phyloP scores from a whole-genome alignment of 2,888 invertebrate species.

The Callyntrura sp. region DNA sequence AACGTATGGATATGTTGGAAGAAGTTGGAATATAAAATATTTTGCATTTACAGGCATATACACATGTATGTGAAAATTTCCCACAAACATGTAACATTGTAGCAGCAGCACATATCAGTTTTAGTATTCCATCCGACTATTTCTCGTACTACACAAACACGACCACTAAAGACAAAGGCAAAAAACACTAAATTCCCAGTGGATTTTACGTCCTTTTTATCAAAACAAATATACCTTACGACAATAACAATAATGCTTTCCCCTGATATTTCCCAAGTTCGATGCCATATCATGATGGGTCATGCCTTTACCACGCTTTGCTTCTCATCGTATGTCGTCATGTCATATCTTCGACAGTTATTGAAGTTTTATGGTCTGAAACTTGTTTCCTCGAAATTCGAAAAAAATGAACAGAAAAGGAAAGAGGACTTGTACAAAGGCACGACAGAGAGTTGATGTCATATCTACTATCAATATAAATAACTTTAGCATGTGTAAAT shows the following conservation, averaged over 20 bases:
- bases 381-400: constrained; percentile 31
- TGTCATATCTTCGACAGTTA: constrained; percentile 48
- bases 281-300: neutral
- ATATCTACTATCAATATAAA: neutral
- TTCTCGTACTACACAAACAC: neutral
- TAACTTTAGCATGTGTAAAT: constrained; percentile 1
- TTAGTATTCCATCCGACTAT: neutral
- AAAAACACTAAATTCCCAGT: constrained; percentile 25
- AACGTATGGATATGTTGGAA: neutral
- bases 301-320: constrained; percentile 4
- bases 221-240: constrained; percentile 47
- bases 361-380: constrained; percentile 25
- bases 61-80: neutral
- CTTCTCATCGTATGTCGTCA: constrained; percentile 38
- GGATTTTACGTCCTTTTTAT: constrained; percentile 48
- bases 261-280: constrained; percentile 44
- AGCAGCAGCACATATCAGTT: neutral
- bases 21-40: neutral
- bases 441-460: neutral
- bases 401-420: constrained; percentile 33
- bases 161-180: too few species aligned
- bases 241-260: neutral
- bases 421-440: neutral
- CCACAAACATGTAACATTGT: too few species aligned
- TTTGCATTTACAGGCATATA: neutral